phyloP scores from a whole-genome alignment of 2,888 invertebrate species.

The Spialia ferax region DNA sequence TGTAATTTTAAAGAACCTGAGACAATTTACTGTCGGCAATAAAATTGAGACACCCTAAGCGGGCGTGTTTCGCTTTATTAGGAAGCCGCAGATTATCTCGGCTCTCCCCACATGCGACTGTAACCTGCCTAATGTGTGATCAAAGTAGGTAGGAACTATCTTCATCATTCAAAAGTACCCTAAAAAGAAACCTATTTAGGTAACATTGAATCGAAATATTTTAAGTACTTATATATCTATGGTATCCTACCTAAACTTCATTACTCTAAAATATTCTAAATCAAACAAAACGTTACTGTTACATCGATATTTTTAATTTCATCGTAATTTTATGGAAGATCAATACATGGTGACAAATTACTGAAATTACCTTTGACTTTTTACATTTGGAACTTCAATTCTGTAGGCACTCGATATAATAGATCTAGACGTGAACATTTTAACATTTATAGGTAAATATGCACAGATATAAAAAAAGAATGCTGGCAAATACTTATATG shows the following conservation, averaged over 20 bases:
- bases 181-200: no score
- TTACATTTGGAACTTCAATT: slow-evolving; percentile 83
- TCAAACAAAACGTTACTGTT: slow-evolving; percentile 78
- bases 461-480: slow-evolving; percentile 81
- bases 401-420: slow-evolving; percentile 86
- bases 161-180: no score
- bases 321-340: slow-evolving; percentile 87
- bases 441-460: slow-evolving; percentile 71
- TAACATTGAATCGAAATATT: background rate
- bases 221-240: background rate
- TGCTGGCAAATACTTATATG: slow-evolving; percentile 74
- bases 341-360: slow-evolving; percentile 86
- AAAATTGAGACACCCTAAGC: slow-evolving; percentile 9
- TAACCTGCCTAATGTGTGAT: slow-evolving; percentile 63
- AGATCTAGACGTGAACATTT: slow-evolving; percentile 85
- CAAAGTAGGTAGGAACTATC: background rate
- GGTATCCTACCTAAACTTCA: no score
- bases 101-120: slow-evolving; percentile 63
- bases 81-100: slow-evolving; percentile 78
- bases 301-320: slow-evolving; percentile 87
- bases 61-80: slow-evolving; percentile 65
- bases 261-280: no score
- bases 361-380: slow-evolving; percentile 84
- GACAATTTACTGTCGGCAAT: background rate
- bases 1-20: background rate